These are phyloP conservation scores for Limonius californicus DNA, from an alignment of 1,140 invertebrate species.

Conservation along the genomic window DNA sequence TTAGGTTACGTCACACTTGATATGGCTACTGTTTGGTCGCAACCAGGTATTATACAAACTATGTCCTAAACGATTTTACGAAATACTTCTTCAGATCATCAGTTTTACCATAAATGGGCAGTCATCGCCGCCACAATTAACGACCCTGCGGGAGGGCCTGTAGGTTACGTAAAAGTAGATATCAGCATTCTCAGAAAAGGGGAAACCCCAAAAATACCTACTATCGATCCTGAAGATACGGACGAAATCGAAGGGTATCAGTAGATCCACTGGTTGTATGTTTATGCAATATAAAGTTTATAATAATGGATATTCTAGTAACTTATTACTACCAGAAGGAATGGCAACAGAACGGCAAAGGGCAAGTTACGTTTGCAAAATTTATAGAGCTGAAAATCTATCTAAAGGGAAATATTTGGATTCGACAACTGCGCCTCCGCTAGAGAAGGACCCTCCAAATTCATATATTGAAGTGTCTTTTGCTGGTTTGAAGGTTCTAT, in stretches of 20 bases:
- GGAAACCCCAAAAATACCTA: constrained; percentile 58
- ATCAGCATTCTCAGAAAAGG: constrained; percentile 68
- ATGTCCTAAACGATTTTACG: background rate
- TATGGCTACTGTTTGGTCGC: constrained; percentile 64
- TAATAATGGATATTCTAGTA: constrained; percentile 52
- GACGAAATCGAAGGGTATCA: constrained; percentile 76
- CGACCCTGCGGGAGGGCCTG: constrained; percentile 47
- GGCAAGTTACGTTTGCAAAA: constrained; percentile 59
- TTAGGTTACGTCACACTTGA: constrained; percentile 66
- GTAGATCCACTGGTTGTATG: constrained; percentile 47
- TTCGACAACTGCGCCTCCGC: constrained; percentile 49
- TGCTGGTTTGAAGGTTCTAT: constrained; percentile 50
- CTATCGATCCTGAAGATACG: constrained; percentile 54
- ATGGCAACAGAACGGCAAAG: constrained; percentile 57
- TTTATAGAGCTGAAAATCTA: constrained; percentile 65
- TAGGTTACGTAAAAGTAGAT: constrained; percentile 76
- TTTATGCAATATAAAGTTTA: constrained; percentile 15
- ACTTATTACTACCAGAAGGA: constrained; percentile 65
- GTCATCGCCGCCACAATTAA: constrained; percentile 55
- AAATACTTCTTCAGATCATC: constrained; percentile 56
- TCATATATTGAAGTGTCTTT: constrained; percentile 61
- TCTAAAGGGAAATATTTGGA: constrained; percentile 45
- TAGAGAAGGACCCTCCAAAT: constrained; percentile 61
- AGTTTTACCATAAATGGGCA: constrained; percentile 79
- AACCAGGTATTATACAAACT: constrained; percentile 49